These are phyloP conservation scores for Corynorhinus townsendii DNA, from an alignment of 2,113 vertebrate species.

Conservation along the genomic window DNA sequence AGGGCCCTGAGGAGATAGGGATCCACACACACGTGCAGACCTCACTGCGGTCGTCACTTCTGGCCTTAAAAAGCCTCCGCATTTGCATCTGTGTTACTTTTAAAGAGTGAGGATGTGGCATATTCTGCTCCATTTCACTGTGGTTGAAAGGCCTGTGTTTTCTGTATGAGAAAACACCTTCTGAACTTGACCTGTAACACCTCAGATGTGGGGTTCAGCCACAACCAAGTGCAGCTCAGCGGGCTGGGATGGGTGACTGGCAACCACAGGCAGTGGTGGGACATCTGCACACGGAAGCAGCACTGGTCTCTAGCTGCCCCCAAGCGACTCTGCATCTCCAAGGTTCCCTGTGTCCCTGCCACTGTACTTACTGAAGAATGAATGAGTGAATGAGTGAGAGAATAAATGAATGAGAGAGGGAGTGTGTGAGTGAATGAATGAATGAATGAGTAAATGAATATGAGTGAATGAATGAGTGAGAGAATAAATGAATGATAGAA, in stretches of 20 bases:
- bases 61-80: neutral
- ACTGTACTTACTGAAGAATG: neutral
- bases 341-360: neutral
- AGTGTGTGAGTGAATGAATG: too few relatives aligned
- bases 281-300: rapidly evolving
- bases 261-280: too few relatives aligned
- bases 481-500: neutral
- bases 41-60: neutral
- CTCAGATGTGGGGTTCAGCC: neutral
- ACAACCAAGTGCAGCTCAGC: neutral
- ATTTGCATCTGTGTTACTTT: neutral
- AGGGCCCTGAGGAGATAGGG: neutral
- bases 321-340: neutral
- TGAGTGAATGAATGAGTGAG: neutral
- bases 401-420: neutral
- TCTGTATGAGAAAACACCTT: neutral
- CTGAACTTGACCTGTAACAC: neutral
- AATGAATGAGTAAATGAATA: neutral
- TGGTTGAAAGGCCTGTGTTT: neutral
- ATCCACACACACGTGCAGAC: neutral
- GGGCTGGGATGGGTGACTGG: neutral
- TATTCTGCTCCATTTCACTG: neutral
- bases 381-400: too few relatives aligned
- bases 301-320: neutral
- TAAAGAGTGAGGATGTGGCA: neutral